Evolutionary conservation across 2,113 vertebrate genomes (phyloP).

Genomic region (Herpetotheres cachinnans): DNA sequence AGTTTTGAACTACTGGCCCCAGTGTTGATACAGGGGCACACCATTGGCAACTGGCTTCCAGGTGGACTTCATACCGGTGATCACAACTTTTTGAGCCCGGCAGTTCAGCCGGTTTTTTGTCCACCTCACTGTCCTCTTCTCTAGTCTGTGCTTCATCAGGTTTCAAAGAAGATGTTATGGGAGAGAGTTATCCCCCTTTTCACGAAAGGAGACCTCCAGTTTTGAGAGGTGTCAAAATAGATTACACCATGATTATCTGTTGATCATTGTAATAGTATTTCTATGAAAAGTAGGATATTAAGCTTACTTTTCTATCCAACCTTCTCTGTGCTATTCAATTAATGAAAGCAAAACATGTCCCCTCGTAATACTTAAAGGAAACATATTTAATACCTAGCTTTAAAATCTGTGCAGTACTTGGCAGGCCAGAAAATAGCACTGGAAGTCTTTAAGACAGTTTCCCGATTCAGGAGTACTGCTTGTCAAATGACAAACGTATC

Average conservation of each 20-base stretch:
- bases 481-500: not conserved
- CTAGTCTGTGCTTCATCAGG: not conserved
- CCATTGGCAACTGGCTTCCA: not conserved
- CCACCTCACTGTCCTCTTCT: not conserved
- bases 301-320: not conserved
- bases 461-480: not conserved
- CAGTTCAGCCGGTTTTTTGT: not conserved
- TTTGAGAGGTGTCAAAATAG: not conserved
- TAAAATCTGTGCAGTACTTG: not conserved
- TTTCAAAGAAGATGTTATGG: not conserved
- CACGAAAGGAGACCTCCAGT: not conserved
- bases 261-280: not conserved
- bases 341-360: not conserved
- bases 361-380: not conserved
- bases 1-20: not conserved
- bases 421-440: not conserved
- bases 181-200: not conserved
- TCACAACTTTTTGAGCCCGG: not conserved
- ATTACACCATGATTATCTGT: not conserved
- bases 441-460: not conserved
- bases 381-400: not conserved
- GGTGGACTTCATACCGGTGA: not conserved
- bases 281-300: not conserved
- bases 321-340: not conserved
- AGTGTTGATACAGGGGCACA: not conserved